phyloP scores from a whole-genome alignment of 1,140 invertebrate species.

The Physella acuta region DNA sequence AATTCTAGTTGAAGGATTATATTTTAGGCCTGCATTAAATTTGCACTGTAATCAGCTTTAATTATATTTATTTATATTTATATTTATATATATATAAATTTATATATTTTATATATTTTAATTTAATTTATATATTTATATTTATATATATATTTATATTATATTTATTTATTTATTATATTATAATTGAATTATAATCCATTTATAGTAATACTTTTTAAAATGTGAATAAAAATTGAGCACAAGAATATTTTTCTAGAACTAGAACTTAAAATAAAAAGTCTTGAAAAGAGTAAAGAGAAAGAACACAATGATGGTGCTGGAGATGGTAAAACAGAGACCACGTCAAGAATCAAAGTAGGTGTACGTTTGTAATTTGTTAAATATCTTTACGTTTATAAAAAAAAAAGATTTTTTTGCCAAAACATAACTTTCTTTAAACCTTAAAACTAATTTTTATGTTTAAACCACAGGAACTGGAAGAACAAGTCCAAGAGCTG shows the following conservation, averaged over 20 bases:
- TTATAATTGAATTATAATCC: neutral
- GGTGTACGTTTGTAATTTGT: neutral
- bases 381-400: neutral
- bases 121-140: neutral
- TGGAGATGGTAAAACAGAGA: neutral
- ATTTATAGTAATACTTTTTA: neutral
- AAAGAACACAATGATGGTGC: neutral
- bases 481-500: constrained; percentile 23
- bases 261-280: neutral
- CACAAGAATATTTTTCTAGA: constrained; percentile 2
- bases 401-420: too few relatives aligned
- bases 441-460: too few relatives aligned
- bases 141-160: neutral
- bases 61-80: too few relatives aligned
- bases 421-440: too few relatives aligned
- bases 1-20: neutral
- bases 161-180: neutral
- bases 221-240: neutral
- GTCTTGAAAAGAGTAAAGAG: neutral
- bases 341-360: neutral
- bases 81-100: neutral
- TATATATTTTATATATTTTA: neutral
- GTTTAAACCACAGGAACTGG: constrained; percentile 38
- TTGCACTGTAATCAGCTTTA: too few relatives aligned
- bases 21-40: neutral